Base-by-base conservation (phyloP, 2,888 invertebrate species). In the Drosophila parthenogenetica region DNA sequence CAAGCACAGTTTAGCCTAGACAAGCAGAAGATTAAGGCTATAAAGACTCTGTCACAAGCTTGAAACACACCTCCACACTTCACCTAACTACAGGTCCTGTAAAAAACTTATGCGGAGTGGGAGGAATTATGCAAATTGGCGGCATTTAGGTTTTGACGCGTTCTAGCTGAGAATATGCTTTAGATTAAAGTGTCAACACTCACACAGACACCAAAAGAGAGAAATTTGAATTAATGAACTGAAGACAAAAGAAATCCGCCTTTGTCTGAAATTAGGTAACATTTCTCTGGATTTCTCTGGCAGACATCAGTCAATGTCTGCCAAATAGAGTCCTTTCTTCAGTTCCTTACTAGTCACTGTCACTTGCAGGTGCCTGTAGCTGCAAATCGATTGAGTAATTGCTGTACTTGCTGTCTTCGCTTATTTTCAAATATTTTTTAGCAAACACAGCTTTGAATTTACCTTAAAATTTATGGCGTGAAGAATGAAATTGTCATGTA, bases 71-170 rank as follows among this genome's bases (percentile, higher is more conserved):
- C 11, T 13, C 4, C 8, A 35, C 11, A 13, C 13, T 11, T 35
- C 13, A 13, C 29, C 8, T 35, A 35, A 35, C 8, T 35, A 35
- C 35, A 35, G 35, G 35, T 8, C 29, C 8, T 13, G 2, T 13
- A 4, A 35, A 54, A 50, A 59, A 64, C 25, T 45, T 49, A 54
- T 61, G 48, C 74, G 43, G 60, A 35, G 50, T 50, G 59, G 45
- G 46, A 63, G 10, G 65, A 79, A 69, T 82, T 87, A 82, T 82
- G 82, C 69, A 85, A 87, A 87, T 87, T 79, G 61, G 5, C 42
- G 64, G 50, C 68, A 61, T 70, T 81, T 73, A 49, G 49, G 49
- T 42, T 53, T 40, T 37, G 22, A 14, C 37, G 50, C 48, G 35
- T 53, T 70, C 37, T 43, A 35, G 16, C 45, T 39, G 45, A 50